Evolutionary conservation across 1,140 invertebrate genomes (phyloP).

Genomic region (Geopemphigus sp.): DNA sequence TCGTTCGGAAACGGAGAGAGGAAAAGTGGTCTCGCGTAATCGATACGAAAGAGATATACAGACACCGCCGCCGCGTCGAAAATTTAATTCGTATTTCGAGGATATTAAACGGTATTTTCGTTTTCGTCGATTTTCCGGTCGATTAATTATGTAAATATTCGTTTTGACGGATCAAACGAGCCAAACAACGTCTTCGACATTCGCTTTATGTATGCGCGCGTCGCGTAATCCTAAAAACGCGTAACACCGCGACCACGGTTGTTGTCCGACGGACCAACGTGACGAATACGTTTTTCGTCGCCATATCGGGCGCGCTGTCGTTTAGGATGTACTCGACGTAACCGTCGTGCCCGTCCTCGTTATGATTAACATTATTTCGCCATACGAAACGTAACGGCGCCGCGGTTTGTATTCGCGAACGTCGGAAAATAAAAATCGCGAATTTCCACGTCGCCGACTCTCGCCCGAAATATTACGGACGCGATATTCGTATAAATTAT

Average conservation of each 20-base stretch:
- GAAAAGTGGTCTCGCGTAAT: not conserved
- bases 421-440: constrained; percentile 16
- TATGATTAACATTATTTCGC: constrained; percentile 36
- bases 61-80: too few relatives aligned
- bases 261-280: too few relatives aligned
- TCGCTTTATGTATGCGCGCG: not conserved
- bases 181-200: not conserved
- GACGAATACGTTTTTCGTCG: too few relatives aligned
- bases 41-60: too few relatives aligned
- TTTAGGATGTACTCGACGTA: not conserved
- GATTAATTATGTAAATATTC: constrained; percentile 18
- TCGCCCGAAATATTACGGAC: too few relatives aligned
- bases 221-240: too few relatives aligned
- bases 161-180: constrained; percentile 8
- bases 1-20: not conserved
- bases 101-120: not conserved
- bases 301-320: not conserved
- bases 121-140: not conserved
- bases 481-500: too few relatives aligned
- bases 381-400: too few relatives aligned
- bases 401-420: too few relatives aligned
- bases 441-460: not conserved
- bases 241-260: too few relatives aligned
- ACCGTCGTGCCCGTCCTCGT: too few relatives aligned
- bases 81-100: too few relatives aligned